phyloP scores from a whole-genome alignment of 2,888 invertebrate genomes.

The Lumbricus terrestris region DNA sequence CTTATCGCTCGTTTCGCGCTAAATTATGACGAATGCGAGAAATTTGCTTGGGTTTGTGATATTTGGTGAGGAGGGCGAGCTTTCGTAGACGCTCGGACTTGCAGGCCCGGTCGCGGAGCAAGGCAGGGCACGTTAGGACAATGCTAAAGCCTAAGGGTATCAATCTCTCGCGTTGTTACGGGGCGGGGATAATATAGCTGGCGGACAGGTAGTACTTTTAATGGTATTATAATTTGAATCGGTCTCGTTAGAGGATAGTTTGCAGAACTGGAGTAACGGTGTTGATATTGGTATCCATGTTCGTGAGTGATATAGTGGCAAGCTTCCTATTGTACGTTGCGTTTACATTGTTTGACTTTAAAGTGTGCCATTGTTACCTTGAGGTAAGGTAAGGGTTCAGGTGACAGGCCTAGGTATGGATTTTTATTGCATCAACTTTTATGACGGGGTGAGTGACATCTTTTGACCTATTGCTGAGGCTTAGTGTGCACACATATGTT shows the following conservation, averaged over 20 bases:
- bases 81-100: neutral
- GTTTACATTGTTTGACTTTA: neutral
- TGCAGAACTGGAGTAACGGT: neutral
- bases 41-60: constrained; percentile 8
- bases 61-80: neutral
- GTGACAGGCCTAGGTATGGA: neutral
- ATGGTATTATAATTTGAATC: neutral
- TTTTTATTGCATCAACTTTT: neutral
- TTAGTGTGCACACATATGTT: neutral
- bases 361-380: neutral
- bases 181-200: neutral
- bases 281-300: neutral
- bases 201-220: constrained; percentile 3
- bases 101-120: neutral
- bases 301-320: neutral
- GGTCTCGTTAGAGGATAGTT: neutral
- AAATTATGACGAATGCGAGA: constrained; percentile 5
- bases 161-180: neutral
- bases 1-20: neutral
- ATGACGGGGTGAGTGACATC: neutral
- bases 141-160: neutral
- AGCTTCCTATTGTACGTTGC: neutral
- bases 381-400: neutral
- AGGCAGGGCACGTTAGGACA: neutral
- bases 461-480: neutral